Conservation (phyloP, 2,797 vertebrate genomes). For the Tolypeutes matacus region DNA sequence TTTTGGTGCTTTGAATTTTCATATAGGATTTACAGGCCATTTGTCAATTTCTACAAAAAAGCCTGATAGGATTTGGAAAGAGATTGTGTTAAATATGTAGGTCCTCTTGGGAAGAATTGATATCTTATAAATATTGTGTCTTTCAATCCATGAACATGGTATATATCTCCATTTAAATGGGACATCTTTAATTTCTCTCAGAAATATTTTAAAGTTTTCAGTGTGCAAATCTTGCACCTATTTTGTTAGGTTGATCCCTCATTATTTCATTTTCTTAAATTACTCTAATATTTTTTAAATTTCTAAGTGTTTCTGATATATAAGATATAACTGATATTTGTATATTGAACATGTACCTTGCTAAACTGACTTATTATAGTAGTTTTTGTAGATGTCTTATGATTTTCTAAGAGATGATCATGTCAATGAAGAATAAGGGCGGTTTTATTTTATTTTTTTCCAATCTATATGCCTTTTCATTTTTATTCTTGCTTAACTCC, state of each 20-base stretch:
- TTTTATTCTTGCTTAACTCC: background rate
- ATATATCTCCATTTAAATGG: background rate
- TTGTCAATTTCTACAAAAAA: background rate
- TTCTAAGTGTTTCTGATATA: background rate
- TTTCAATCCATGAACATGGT: background rate
- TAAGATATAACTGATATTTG: background rate
- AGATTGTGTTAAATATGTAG: background rate
- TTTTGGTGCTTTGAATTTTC: background rate
- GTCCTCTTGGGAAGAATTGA: background rate
- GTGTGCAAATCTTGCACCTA: background rate
- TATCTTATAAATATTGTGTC: background rate
- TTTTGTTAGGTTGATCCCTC: background rate
- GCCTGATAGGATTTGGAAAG: background rate
- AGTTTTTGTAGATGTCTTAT: background rate
- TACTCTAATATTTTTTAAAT: background rate
- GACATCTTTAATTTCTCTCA: background rate
- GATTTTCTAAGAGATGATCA: background rate
- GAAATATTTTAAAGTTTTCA: background rate
- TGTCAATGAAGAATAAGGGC: background rate
- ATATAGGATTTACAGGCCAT: background rate
- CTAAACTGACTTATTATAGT: background rate
- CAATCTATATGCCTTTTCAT: background rate
- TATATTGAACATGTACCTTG: background rate
- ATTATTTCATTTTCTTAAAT: background rate
- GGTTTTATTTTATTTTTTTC: background rate